Conservation (phyloP, 1,140 invertebrate species). For the Bombus sylvicola region DNA sequence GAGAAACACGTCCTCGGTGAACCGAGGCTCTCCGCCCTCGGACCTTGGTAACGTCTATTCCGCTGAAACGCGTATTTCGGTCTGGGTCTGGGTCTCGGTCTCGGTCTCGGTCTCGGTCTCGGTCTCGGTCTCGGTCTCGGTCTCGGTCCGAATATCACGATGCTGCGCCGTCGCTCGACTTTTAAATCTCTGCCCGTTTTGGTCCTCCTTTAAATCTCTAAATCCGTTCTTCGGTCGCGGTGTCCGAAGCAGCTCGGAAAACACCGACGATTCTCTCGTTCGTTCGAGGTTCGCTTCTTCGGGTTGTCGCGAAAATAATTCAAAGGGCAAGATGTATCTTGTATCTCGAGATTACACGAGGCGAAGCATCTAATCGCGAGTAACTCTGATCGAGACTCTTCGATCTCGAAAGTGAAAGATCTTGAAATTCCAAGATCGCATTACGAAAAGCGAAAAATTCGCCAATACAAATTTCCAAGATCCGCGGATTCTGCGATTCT, state of each 20-base stretch:
- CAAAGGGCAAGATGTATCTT: background rate
- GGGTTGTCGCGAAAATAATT: background rate
- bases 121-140: background rate
- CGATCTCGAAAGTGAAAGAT: background rate
- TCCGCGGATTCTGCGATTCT: background rate
- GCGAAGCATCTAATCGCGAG: background rate
- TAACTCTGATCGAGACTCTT: background rate
- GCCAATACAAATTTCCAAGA: background rate
- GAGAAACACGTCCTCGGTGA: conserved; percentile 42
- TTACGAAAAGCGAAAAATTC: background rate
- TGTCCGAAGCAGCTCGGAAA: background rate
- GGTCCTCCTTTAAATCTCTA: background rate
- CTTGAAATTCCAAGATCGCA: background rate
- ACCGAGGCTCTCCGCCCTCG: background rate
- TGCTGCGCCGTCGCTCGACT: background rate
- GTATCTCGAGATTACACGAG: too few species aligned
- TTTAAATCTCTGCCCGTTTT: too few species aligned
- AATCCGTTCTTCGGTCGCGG: background rate
- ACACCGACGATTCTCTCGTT: background rate
- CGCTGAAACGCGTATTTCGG: conserved; percentile 18
- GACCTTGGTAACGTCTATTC: conserved; percentile 9
- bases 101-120: background rate
- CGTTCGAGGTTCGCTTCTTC: background rate
- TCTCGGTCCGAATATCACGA: background rate
- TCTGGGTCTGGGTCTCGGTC: background rate